Conservation (phyloP, 1,140 invertebrate genomes). For the Meteorus sp. region DNA sequence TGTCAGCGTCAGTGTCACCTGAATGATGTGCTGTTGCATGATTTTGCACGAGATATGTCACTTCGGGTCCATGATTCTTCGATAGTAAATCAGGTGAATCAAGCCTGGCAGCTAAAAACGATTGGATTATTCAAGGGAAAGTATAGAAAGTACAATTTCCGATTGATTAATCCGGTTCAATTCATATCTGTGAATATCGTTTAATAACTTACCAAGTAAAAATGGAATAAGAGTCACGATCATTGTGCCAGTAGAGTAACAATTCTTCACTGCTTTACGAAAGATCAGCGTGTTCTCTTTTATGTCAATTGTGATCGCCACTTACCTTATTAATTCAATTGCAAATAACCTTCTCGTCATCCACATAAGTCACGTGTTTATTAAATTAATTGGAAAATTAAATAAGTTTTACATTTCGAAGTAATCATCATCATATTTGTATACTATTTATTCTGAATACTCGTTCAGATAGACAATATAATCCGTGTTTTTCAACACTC, state of each 20-base stretch:
- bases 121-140: neutral
- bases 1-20: neutral
- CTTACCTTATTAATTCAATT: slow-evolving; percentile 18
- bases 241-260: neutral
- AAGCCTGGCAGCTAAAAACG: slow-evolving; percentile 4
- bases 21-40: neutral
- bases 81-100: too few relatives aligned
- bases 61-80: neutral
- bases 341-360: neutral
- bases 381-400: slow-evolving; percentile 6
- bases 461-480: too few relatives aligned
- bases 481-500: too few relatives aligned
- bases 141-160: neutral
- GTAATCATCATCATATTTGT: too few relatives aligned
- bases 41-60: slow-evolving; percentile 5
- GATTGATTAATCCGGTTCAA: neutral
- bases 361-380: neutral
- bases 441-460: too few relatives aligned
- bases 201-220: slow-evolving; percentile 16
- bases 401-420: neutral
- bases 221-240: slow-evolving; percentile 19
- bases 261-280: slow-evolving; percentile 6
- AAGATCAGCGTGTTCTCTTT: neutral
- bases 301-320: neutral
- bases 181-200: neutral